Evolutionary conservation across 2,888 invertebrate species (phyloP), one percentile per base, ranked within the genome.

Genomic region (Cheilosia grossa): DNA sequence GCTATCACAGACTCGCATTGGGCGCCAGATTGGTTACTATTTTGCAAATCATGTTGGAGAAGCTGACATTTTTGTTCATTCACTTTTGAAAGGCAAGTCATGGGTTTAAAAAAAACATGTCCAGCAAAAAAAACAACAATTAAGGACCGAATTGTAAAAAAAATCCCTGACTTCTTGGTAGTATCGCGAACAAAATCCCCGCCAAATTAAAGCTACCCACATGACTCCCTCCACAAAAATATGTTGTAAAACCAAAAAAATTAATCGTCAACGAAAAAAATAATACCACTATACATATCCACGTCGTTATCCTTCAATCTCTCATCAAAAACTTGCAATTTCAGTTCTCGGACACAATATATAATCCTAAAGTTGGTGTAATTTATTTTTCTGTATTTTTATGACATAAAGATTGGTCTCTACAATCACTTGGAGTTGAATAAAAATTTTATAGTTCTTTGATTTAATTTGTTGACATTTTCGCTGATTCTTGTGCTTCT

Each of bases 401-500:
- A 85, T 61, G 59, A 17, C 69, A 58, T 24, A 42, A 66, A 75
- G 70, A 85, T 80, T 70, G 42, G 54, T 64, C 53, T 19, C 10
- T 4, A 15, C 37, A 30, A 53, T 21, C 67, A 15, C 27, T 49
- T 64, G 9, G 70, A 40, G 58, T 30, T n/a, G 42, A 80, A 80
- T 64, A 80, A 70, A 75, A 47, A 44, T 85, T 85, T 81, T 85
- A 85, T 85, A 85, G 85, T 77, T 81, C 72, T 81, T 72, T 81
- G 81, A 85, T 80, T 85, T 85, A 85, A 85, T 85, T 85, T 75
- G 81, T 75, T 81, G 81, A 67, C 70, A 81, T 80, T 83, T 85
- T 85, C 72, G 81, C 85, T 85, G 81, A 85, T 81, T 80, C 75
- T 59, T 70, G 47, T 13, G 33, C 58, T 53, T 53, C 56, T 67